Conservation (phyloP, 2,113 vertebrate species). For the Cyrtonyx montezumae region DNA sequence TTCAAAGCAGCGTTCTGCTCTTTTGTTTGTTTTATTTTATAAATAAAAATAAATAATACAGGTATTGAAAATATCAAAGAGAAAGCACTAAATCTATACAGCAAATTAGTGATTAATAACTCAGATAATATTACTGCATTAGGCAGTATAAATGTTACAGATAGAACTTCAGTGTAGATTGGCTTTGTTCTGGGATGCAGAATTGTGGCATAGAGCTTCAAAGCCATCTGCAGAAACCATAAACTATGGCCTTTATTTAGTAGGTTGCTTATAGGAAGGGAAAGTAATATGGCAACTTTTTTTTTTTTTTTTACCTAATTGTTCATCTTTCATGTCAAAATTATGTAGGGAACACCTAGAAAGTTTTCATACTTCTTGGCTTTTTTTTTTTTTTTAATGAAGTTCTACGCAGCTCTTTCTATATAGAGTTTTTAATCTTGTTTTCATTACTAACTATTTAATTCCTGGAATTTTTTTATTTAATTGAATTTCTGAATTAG, state of each 20-base stretch:
- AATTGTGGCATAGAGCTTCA: neutral
- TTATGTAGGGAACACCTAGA: neutral
- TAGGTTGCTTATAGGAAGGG: neutral
- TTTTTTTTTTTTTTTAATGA: neutral
- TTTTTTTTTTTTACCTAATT: neutral
- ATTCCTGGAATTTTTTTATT: neutral
- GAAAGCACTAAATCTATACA: neutral
- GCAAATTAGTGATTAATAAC: neutral
- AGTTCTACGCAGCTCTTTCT: neutral
- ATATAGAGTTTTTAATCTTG: neutral
- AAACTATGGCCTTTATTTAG: neutral
- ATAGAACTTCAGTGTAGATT: neutral
- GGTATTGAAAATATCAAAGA: neutral
- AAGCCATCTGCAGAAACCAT: neutral
- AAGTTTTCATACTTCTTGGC: neutral
- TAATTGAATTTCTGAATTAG: neutral
- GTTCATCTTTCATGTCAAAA: neutral
- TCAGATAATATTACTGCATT: neutral
- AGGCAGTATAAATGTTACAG: neutral
- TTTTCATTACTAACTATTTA: neutral
- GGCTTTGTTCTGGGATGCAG: neutral
- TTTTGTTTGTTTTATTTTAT: neutral
- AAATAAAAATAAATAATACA: neutral
- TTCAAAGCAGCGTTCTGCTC: neutral
- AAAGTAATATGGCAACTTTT: neutral